Percentiles rank a stretch among this genome's conserved stretches.
Conservation (phyloP, 2,797 vertebrate genomes). For the Allobates femoralis region DNA sequence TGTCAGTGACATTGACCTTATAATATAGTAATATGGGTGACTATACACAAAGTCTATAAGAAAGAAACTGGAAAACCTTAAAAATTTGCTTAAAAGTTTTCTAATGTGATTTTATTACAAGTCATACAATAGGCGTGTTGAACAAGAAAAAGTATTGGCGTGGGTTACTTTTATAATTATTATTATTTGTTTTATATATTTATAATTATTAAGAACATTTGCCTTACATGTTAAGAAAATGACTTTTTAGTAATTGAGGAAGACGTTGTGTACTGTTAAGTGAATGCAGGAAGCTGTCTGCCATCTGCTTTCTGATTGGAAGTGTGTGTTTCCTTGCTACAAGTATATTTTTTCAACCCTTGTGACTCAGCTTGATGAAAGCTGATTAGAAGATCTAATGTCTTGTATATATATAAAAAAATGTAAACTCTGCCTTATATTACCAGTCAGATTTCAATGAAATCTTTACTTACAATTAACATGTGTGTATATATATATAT, state of each 20-base stretch:
- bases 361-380: constrained; percentile 12
- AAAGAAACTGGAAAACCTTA: not conserved
- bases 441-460: too few relatives aligned
- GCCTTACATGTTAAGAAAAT: not conserved
- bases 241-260: not conserved
- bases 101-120: not conserved
- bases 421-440: not conserved
- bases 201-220: not conserved
- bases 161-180: not conserved
- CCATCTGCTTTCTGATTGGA: constrained; percentile 13
- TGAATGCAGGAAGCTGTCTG: not conserved
- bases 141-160: not conserved
- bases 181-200: not conserved
- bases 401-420: not conserved
- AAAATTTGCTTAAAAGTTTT: not conserved
- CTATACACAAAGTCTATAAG: not conserved
- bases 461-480: too few relatives aligned
- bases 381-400: not conserved
- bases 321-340: not conserved
- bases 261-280: not conserved
- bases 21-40: not conserved
- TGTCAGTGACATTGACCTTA: not conserved
- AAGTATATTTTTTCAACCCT: not conserved
- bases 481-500: too few relatives aligned
- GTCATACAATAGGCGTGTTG: not conserved